Evolutionary conservation across 2,113 vertebrate genomes (phyloP), one percentile per base, ranked within the genome.

Genomic region (Peromyscus polionotus): DNA sequence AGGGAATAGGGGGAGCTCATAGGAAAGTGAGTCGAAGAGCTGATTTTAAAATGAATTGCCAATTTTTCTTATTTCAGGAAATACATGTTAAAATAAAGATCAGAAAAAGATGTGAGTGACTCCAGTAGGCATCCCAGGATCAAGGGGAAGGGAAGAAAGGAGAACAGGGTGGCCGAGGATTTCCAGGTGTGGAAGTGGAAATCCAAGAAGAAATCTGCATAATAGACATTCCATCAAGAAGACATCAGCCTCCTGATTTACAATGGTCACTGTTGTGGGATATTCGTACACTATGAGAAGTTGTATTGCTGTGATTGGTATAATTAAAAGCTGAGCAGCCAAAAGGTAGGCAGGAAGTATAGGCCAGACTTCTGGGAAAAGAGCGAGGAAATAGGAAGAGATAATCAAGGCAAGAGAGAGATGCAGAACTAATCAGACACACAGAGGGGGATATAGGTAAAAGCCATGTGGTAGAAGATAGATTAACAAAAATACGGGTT

Each of bases 41-140:
- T 96, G 96, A 94, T 45, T 51, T 83, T 33, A 28, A 97, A 95
- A 97, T 94, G 89, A 31, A 97, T 85, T 95, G 90, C 70, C n/a
- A 94, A 81, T 92, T 90, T 96, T 97, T 95, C 92, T 68, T 81
- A 90, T 94, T 92, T 81, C 7, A 36, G 57, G 68, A 80, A 95
- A 76, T 45, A 86, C 88, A 87, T 80, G 90, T 86, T 96, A 81
- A 90, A 93, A 94, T 91, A 96, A 96, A 93, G 77, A 65, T 14
- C 57, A 96, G 7, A 22, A 79, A 54, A 81, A 83, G 5, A 88
- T 88, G 54, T 16, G 36, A 19, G 28, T 67, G 24, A 13, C 5
- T 36, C 3, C 42, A 12, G 51, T 17, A 24, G 24, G 54, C 77
- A 85, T 9, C 14, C 0, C 3, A 1, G 14, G 19, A 31, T 76